A percentile compares a stretch with the other conserved stretches of the same genome.
phyloP scores from a whole-genome alignment of 1,140 invertebrate species.

The Orchestia grillus region DNA sequence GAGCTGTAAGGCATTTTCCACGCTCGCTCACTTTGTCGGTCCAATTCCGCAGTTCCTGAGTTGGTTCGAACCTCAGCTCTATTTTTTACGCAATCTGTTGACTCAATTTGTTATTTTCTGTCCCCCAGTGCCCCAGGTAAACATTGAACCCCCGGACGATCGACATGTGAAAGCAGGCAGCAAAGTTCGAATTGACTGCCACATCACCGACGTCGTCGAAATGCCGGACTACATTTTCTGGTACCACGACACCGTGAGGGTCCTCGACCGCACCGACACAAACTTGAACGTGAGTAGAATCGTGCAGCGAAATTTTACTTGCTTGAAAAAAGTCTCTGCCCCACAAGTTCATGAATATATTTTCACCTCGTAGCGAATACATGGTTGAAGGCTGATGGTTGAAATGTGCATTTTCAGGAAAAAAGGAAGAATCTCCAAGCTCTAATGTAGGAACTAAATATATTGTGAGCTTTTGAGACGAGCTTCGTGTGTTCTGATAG shows the following conservation, averaged over 20 bases:
- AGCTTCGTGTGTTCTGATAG: no score
- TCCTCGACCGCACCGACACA: conserved; percentile 56
- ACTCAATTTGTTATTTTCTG: not conserved
- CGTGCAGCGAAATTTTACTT: not conserved
- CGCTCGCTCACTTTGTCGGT: no score
- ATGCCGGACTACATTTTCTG: conserved; percentile 68
- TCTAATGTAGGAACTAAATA: no score
- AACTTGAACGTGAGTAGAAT: conserved; percentile 43
- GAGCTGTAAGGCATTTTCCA: no score
- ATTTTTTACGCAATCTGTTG: not conserved
- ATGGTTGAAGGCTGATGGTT: no score
- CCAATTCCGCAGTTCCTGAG: no score
- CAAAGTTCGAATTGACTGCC: conserved; percentile 66
- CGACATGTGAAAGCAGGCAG: conserved; percentile 68
- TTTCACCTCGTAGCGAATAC: no score
- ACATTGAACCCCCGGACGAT: conserved; percentile 64
- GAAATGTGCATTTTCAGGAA: no score
- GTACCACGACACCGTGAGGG: conserved; percentile 61
- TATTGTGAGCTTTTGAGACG: no score
- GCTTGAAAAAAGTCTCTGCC: no score
- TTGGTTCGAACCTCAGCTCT: not conserved
- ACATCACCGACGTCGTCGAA: conserved; percentile 67
- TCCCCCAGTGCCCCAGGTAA: conserved; percentile 62
- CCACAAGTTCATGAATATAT: no score
- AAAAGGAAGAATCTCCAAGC: no score